A percentile compares a stretch with the other conserved stretches of the same genome.
These are phyloP conservation scores for Herpailurus yagouaroundi DNA, from an alignment of 2,113 vertebrate genomes.

Conservation along the genomic window DNA sequence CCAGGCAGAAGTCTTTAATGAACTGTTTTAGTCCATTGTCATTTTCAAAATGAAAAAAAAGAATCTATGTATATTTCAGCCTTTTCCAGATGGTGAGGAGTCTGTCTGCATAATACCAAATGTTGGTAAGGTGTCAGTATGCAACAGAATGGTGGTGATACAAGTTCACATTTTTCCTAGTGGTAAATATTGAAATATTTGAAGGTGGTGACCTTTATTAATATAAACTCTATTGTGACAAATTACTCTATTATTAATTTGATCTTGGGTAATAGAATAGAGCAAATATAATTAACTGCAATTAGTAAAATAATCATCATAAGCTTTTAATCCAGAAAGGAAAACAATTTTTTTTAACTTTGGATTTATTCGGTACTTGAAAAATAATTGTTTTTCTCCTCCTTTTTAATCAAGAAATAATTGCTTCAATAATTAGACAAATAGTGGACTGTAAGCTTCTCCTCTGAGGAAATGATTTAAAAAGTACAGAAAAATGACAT, in stretches of 20 bases:
- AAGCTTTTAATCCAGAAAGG: slow-evolving; percentile 24
- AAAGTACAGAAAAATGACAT: neutral
- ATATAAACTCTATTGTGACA: neutral
- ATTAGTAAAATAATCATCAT: slow-evolving; percentile 51
- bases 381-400: slow-evolving; percentile 1
- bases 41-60: neutral
- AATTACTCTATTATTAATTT: slow-evolving; percentile 32
- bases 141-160: too few relatives aligned
- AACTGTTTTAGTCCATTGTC: neutral
- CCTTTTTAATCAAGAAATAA: slow-evolving; percentile 46
- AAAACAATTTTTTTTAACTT: slow-evolving; percentile 29
- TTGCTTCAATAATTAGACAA: slow-evolving; percentile 47
- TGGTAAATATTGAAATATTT: neutral
- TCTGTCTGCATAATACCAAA: neutral
- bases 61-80: neutral
- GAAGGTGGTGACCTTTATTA: slow-evolving; percentile 38
- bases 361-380: neutral
- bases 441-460: neutral
- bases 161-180: neutral
- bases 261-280: slow-evolving; percentile 9
- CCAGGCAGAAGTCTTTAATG: neutral
- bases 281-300: slow-evolving; percentile 48
- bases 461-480: neutral
- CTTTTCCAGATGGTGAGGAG: neutral
- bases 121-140: neutral